Base-by-base conservation (phyloP, 1,140 invertebrate species). In the Adelges cooleyi region DNA sequence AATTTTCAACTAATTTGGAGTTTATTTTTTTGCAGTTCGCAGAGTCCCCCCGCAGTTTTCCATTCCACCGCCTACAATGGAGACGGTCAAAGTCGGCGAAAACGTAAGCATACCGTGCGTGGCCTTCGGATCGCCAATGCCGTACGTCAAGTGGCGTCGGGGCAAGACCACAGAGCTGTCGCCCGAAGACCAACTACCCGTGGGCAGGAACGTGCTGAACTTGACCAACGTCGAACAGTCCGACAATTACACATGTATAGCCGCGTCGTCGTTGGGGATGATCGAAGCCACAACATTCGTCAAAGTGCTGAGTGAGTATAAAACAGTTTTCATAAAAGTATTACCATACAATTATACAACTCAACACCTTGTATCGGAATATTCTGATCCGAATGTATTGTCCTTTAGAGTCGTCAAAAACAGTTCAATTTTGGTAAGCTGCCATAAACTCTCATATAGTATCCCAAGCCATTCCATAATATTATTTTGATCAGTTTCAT, bases 41-140 rank as follows among this genome's bases (percentile, higher is more conserved):
- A 81, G 92, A 66, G 91, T 98, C 2, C 82, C 92, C 4, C 95
- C 95, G 0, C 88, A 89, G 70, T 99, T 98, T 78, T 91, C 94
- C 3, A 89, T 91, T 44, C 89, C 87, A 42, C 92, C 94, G 17
- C 85, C 90, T 25, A 73, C 82, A 10, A 74, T 86, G 20, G 87
- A 83, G 54, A 90, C 95, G 74, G 92, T 98, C 25, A 90, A 90
- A 84, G 78, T 93, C 15, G 92, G 92, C 8, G 85, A 85, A 0
- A 86, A 86, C 71, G 77, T 98, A 49, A 98, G 95, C 74, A 77
- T 99, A 49, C 95, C 92, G 42, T 98, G 96, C 74, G 92, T 98
- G 13, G 96, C 95, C 15, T 86, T 92, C 8, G 95, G 96, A 0
- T 92, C 95, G 0, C 96, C 96, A 0, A 96, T 98, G 92, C 96